Conservation (phyloP, 1,140 invertebrate species). For the Aphelinus certus region DNA sequence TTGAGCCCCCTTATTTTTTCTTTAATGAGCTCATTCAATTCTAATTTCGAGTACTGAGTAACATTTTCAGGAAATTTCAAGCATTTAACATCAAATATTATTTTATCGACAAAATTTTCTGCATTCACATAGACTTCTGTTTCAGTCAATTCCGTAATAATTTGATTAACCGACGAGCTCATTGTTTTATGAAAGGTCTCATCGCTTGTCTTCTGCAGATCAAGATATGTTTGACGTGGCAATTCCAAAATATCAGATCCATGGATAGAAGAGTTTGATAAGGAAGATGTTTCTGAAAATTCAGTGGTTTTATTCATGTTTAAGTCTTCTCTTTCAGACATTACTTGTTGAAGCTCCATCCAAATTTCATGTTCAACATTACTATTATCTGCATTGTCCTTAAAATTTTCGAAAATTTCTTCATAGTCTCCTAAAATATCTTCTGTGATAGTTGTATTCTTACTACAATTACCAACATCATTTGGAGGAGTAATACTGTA, state of each 20-base stretch:
- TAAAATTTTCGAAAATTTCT: background rate
- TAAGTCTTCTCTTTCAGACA: constrained; percentile 6
- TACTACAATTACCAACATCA: constrained; percentile 36
- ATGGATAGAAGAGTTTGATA: constrained; percentile 39
- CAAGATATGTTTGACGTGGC: constrained; percentile 43
- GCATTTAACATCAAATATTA: constrained; percentile 44
- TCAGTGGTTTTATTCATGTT: constrained; percentile 43
- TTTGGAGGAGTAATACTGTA: constrained; percentile 57
- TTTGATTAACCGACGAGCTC: constrained; percentile 55
- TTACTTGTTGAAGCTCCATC: background rate
- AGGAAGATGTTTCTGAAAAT: constrained; percentile 42
- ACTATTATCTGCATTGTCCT: background rate
- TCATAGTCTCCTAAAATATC: constrained; percentile 38
- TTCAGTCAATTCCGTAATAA: constrained; percentile 53
- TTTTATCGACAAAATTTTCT: constrained; percentile 50
- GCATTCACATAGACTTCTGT: constrained; percentile 46
- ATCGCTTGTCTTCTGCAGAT: constrained; percentile 50
- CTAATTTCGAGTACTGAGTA: constrained; percentile 11
- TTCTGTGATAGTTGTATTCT: constrained; percentile 36
- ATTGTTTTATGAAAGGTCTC: constrained; percentile 55
- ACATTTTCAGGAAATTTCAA: constrained; percentile 33
- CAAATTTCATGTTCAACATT: background rate
- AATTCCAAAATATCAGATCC: constrained; percentile 54
- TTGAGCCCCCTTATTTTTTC: constrained; percentile 41
- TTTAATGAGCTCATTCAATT: constrained; percentile 31